phyloP scores from a whole-genome alignment of 2,888 invertebrate species.

The Doris montereyensis region DNA sequence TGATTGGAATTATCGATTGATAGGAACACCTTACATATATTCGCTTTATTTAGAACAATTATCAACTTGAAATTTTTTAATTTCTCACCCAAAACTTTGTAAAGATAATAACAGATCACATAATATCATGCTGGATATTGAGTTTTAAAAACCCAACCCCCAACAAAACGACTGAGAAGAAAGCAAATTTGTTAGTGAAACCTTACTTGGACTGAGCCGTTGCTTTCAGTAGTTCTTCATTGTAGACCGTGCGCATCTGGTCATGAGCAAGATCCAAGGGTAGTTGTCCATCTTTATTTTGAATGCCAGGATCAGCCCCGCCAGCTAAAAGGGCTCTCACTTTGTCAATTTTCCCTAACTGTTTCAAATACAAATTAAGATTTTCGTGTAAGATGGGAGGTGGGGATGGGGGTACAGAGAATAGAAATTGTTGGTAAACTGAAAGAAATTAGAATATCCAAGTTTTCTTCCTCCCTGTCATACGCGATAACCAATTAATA shows the following conservation, averaged over 20 bases:
- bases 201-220: constrained; percentile 78
- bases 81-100: too few relatives aligned
- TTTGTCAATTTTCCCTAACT: constrained; percentile 77
- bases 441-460: not conserved
- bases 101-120: too few relatives aligned
- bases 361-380: constrained; percentile 37
- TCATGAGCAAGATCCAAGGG: constrained; percentile 76
- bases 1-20: too few relatives aligned
- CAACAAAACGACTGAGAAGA: not conserved
- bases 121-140: too few relatives aligned
- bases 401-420: not conserved
- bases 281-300: constrained; percentile 76
- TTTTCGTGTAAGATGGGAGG: not conserved
- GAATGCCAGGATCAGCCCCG: constrained; percentile 78
- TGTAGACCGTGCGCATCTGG: constrained; percentile 76
- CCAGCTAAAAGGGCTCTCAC: constrained; percentile 77
- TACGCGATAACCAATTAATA: too few relatives aligned
- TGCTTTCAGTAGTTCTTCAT: constrained; percentile 78
- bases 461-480: not conserved
- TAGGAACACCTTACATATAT: too few relatives aligned
- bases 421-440: not conserved
- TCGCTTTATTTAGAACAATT: too few relatives aligned
- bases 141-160: too few relatives aligned
- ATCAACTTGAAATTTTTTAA: too few relatives aligned
- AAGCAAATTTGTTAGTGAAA: too few relatives aligned